phyloP scores from a whole-genome alignment of 2,113 vertebrate species.

The Xiphorhynchus elegans region DNA sequence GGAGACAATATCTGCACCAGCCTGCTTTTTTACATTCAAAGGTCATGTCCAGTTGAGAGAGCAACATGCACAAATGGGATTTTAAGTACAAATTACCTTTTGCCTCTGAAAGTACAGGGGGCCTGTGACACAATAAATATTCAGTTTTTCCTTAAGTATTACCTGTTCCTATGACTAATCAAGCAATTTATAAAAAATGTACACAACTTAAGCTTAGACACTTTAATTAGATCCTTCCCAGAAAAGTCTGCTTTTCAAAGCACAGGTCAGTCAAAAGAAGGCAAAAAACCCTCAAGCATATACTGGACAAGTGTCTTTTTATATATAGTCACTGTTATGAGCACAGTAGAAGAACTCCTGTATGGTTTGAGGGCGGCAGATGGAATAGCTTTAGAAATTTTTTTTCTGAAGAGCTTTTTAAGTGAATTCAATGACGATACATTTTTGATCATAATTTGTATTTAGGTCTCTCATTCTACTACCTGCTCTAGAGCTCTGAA shows the following conservation, averaged over 20 bases:
- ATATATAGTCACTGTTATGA: background rate
- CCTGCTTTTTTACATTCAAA: constrained; percentile 50
- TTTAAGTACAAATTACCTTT: constrained; percentile 38
- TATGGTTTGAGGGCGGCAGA: background rate
- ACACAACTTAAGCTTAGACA: background rate
- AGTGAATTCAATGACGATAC: background rate
- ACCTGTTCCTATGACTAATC: background rate
- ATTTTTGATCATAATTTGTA: background rate
- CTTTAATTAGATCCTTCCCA: background rate
- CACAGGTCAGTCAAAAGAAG: background rate
- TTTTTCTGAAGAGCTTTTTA: constrained; percentile 6
- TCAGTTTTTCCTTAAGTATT: background rate
- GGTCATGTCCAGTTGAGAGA: constrained; percentile 44
- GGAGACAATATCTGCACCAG: constrained; percentile 14
- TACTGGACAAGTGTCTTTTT: background rate
- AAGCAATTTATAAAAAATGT: background rate
- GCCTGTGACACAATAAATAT: background rate
- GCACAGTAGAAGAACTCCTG: background rate
- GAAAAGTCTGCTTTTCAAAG: background rate
- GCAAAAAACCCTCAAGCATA: background rate
- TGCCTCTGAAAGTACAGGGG: background rate
- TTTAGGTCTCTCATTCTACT: constrained; percentile 6
- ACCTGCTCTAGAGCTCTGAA: background rate
- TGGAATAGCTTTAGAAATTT: background rate
- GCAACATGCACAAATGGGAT: constrained; percentile 43